A percentile compares a stretch with the other conserved stretches of the same genome.
These are phyloP conservation scores for Pristionchus arcanus DNA, from an alignment of 2,888 invertebrate genomes.

Conservation along the genomic window DNA sequence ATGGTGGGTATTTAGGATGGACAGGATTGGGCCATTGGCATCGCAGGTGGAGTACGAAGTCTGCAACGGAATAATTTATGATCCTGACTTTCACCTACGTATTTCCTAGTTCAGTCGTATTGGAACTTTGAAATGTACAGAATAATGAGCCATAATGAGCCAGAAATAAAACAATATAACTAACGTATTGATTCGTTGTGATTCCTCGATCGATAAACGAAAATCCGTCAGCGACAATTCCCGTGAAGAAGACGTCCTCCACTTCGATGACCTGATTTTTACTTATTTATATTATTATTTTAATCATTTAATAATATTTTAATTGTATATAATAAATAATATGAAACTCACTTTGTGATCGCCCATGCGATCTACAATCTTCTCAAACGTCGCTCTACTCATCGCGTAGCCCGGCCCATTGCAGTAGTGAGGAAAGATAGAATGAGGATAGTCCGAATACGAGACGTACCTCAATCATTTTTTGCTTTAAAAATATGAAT, in stretches of 20 bases:
- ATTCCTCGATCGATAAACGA: no score
- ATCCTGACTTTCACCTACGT: no score
- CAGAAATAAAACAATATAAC: no score
- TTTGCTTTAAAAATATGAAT: background rate
- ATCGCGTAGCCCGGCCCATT: background rate
- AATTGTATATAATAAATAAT: background rate
- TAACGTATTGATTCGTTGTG: no score
- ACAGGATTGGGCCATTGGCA: background rate
- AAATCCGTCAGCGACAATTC: constrained; percentile 3
- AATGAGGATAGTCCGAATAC: background rate
- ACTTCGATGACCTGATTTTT: constrained; percentile 4
- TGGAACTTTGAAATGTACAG: no score
- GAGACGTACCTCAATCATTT: constrained; percentile 29
- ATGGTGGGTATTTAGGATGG: background rate
- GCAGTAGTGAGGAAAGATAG: background rate
- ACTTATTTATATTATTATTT: no score
- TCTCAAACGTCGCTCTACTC: background rate
- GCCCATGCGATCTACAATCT: background rate
- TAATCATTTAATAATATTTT: no score
- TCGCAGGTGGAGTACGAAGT: background rate
- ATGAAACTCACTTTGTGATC: background rate
- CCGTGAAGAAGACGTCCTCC: constrained; percentile 32
- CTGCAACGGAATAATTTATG: no score
- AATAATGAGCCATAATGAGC: no score
- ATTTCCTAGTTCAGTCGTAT: no score